Evolutionary conservation across 2,888 invertebrate species (phyloP), one percentile per base, ranked within the genome.

Genomic region (Drosophila infuscata): DNA sequence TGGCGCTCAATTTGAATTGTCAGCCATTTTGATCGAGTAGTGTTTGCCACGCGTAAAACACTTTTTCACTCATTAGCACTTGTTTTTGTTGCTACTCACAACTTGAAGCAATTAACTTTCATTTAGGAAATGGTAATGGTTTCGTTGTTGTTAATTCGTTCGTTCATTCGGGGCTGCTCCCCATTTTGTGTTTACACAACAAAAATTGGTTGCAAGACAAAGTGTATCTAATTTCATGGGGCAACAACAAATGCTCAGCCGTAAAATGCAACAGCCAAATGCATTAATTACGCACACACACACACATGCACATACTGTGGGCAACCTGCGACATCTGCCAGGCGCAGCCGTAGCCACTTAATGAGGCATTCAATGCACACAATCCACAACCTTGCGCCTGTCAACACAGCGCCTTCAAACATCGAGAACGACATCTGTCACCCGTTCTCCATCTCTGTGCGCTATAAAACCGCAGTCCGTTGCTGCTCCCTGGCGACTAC

Each of bases 361-460:
- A 91, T 91, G 89, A 90, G 89, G 89, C 90, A 89, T 90, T 87
- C 87, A 84, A 79, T 85, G 78, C 82, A 83, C 82, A 49, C 49
- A 30, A 49, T 49, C 81, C 72, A 70, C 83, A 80, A 85, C 88
- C 82, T 83, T 88, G 84, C 74, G 83, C 75, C 76, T 84, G 86
- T 81, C 86, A 86, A 86, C 77, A 79, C 59, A 79, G 58, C 70
- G 63, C 57, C 81, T 61, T 64, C 66, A 46, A 29, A 29, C 35
- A 65, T 46, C 57, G 38, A 71, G 75, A 70, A 67, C 72, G 82
- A 84, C 87, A 87, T 87, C 87, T 87, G 86, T 88, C 88, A 88
- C 83, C 88, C 83, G 76, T 88, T 80, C 74, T 41, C 41, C 36
- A 25, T 29, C 53, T 38, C 41, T 38, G 35, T 49, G 64, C 62